These are phyloP conservation scores for Bolinopsis microptera DNA, from an alignment of 37 sponge, comb jelly and placozoan genomes.

Conservation along the genomic window DNA sequence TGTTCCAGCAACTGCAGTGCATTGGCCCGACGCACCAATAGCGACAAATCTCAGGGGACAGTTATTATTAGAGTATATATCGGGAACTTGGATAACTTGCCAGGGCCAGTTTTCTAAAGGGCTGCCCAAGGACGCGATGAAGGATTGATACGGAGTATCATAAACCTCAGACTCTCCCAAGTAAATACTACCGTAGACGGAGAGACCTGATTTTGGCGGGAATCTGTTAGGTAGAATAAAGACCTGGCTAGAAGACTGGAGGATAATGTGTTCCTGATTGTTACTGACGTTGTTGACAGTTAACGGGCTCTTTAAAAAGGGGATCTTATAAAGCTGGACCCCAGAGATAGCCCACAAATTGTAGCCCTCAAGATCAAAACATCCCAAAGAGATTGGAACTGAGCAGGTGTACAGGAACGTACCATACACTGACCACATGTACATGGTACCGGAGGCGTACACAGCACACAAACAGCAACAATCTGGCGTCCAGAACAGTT, in stretches of 20 bases:
- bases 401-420: conserved; percentile 29
- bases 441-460: conserved; percentile 7
- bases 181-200: conserved; percentile 57
- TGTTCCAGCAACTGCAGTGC: conserved; percentile 43
- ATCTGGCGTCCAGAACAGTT: conserved; percentile 60
- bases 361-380: conserved; percentile 50
- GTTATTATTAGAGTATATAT: conserved; percentile 27
- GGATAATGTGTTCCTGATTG: conserved; percentile 61
- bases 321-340: conserved; percentile 10
- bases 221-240: conserved; percentile 60
- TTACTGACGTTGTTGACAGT: conserved; percentile 53
- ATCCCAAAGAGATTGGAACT: neutral
- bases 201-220: conserved; percentile 57
- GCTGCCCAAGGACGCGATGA: conserved; percentile 62
- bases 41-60: conserved; percentile 37
- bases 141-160: conserved; percentile 28
- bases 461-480: conserved; percentile 57
- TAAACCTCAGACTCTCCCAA: neutral
- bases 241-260: conserved; percentile 43
- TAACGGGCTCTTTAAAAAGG: conserved; percentile 31
- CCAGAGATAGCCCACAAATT: conserved; percentile 36
- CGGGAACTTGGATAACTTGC: conserved; percentile 54
- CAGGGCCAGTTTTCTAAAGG: conserved; percentile 64
- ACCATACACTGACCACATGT: conserved; percentile 55
- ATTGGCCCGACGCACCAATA: conserved; percentile 54